These are phyloP conservation scores for Pocillopora damicornis DNA, from an alignment of 64 coral and sea anemone species.

Conservation along the genomic window DNA sequence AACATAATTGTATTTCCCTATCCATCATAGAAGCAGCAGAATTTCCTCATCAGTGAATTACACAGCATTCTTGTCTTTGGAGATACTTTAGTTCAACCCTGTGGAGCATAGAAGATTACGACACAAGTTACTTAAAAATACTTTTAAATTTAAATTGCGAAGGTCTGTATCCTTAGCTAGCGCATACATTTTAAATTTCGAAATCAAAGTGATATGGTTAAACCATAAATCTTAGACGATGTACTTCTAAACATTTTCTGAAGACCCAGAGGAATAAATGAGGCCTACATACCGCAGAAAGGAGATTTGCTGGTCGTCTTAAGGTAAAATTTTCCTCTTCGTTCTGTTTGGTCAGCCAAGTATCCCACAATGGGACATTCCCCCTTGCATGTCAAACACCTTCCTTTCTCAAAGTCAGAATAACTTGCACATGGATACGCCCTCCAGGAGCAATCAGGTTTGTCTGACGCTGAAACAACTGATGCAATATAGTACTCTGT, in stretches of 20 bases:
- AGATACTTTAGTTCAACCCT: no score
- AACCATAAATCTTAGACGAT: not conserved
- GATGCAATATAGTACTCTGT: slow-evolving; percentile 31
- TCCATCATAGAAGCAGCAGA: no score
- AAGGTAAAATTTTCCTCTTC: slow-evolving; percentile 27
- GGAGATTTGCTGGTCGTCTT: slow-evolving; percentile 10
- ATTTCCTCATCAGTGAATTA: no score
- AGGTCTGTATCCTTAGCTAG: no score
- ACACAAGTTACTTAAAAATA: no score
- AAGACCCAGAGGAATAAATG: not conserved
- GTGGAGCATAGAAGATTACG: no score
- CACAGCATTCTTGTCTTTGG: no score
- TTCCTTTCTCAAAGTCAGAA: slow-evolving; percentile 7
- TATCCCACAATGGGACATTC: slow-evolving; percentile 44
- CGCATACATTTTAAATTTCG: no score
- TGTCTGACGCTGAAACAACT: not conserved
- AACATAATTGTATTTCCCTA: no score
- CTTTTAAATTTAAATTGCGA: no score
- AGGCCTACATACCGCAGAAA: slow-evolving; percentile 42
- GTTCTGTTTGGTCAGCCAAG: not conserved
- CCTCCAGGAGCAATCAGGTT: slow-evolving; percentile 37
- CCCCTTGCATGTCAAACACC: slow-evolving; percentile 2
- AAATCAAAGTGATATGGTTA: not conserved
- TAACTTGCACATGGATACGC: slow-evolving; percentile 30
- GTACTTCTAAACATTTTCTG: not conserved